phyloP scores from a whole-genome alignment of 2,888 invertebrate genomes.

The Pristionchus entomophagus region DNA sequence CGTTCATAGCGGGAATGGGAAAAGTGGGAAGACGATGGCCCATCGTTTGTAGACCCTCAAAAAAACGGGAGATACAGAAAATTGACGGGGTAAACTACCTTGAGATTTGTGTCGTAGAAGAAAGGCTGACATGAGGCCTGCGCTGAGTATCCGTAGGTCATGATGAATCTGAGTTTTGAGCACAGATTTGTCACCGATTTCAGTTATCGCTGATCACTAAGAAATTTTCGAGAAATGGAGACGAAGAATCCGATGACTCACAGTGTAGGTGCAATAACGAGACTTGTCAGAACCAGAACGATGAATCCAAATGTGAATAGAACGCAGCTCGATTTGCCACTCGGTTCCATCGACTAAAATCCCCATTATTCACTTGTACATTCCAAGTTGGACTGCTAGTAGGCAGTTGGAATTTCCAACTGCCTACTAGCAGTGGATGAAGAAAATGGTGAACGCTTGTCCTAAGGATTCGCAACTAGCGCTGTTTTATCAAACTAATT shows the following conservation, averaged over 20 bases:
- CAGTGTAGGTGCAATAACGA: not conserved
- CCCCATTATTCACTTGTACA: too few relatives aligned
- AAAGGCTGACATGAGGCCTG: not conserved
- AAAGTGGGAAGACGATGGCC: not conserved
- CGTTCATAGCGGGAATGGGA: not conserved
- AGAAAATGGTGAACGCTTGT: too few relatives aligned
- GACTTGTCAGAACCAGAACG: not conserved
- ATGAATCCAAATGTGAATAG: not conserved
- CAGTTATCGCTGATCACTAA: not conserved
- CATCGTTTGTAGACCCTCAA: not conserved
- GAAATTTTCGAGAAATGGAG: not conserved
- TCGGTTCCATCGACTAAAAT: too few relatives aligned
- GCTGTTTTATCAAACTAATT: not conserved
- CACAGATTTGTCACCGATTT: not conserved
- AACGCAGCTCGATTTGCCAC: too few relatives aligned
- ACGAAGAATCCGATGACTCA: not conserved
- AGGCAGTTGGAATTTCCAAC: too few relatives aligned
- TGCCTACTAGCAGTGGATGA: too few relatives aligned
- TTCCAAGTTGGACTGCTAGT: too few relatives aligned
- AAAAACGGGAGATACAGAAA: not conserved
- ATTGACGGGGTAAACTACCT: not conserved
- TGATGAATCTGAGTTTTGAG: not conserved
- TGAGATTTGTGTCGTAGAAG: not conserved
- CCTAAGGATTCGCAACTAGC: not conserved
- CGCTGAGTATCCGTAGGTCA: not conserved